Evolutionary conservation across 2,113 vertebrate species (phyloP), one percentile per base, ranked within the genome.

Genomic region (Pavo muticus): DNA sequence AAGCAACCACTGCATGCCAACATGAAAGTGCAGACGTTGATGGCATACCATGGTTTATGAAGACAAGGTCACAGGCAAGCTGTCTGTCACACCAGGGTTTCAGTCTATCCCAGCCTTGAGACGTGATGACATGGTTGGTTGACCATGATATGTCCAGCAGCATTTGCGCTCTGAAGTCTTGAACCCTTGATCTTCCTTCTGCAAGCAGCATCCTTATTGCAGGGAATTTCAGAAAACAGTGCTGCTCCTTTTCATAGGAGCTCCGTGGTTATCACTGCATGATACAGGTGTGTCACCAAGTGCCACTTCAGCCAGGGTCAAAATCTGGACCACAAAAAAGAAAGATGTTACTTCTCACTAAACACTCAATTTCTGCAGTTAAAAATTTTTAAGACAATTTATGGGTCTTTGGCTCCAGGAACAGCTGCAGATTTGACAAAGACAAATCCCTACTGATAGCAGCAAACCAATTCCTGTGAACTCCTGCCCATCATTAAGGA

Each of bases 101-200:
- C 73, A 8, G 44, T 47, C 29, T 29, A 60, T 14, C 30, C 29
- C 29, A 11, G 37, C 15, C 0, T 0, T 71, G 48, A 71, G 30
- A 71, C 11, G 4, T 10, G 13, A 39, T 15, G 3, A n/a, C 8
- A 37, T 4, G 44, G 14, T 0, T 0, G 57, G 11, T 23, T 40
- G 37, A 40, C 39, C 9, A 56, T 39, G 18, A 45, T 23, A 50
- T 17, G 14, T 29, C 42, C 32, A 64, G 23, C 27, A 57, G 27
- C 18, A 23, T 35, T 70, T 20, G 10, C 24, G 8, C 14, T 84
- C 39, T 83, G 68, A 4, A 50, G 19, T 7, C 27, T 52, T 25
- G n/a, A 59, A 42, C 47, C n/a, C 37, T 25, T 20, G 17, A 50
- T 17, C n/a, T 50, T 19, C 17, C 24, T 27, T 19, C 40, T 24